Evolutionary conservation across 2,888 invertebrate genomes (phyloP).

Genomic region (Lepidonotus clava): DNA sequence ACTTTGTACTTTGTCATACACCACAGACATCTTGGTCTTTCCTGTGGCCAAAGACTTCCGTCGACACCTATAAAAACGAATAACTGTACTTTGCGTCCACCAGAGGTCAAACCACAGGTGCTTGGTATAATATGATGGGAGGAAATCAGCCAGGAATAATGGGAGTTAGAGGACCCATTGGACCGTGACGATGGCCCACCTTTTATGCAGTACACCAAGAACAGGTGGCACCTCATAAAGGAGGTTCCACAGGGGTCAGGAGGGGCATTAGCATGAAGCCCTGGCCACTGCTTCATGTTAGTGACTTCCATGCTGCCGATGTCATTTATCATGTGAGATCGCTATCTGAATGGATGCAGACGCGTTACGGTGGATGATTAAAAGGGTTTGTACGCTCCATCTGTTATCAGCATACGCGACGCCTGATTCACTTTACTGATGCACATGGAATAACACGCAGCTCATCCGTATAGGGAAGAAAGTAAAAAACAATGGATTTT

Average conservation of each 20-base stretch:
- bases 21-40: too few species aligned
- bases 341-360: too few species aligned
- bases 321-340: constrained; percentile 1
- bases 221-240: constrained; percentile 2
- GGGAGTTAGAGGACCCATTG: neutral
- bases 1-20: too few species aligned
- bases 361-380: constrained; percentile 20
- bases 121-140: neutral
- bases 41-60: too few species aligned
- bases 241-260: neutral
- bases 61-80: too few species aligned
- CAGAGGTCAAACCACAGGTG: neutral
- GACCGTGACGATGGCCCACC: neutral
- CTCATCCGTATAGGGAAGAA: too few species aligned
- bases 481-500: too few species aligned
- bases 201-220: neutral
- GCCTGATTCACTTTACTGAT: too few species aligned
- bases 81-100: too few species aligned
- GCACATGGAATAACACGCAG: too few species aligned
- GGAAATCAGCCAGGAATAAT: neutral
- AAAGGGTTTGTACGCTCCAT: neutral
- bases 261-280: neutral
- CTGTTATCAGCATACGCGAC: too few species aligned
- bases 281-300: neutral
- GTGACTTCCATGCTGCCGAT: neutral